Evolutionary conservation across 1,140 invertebrate species (phyloP), one percentile per base, ranked within the genome.

Genomic region (Piezodorus guildinii): DNA sequence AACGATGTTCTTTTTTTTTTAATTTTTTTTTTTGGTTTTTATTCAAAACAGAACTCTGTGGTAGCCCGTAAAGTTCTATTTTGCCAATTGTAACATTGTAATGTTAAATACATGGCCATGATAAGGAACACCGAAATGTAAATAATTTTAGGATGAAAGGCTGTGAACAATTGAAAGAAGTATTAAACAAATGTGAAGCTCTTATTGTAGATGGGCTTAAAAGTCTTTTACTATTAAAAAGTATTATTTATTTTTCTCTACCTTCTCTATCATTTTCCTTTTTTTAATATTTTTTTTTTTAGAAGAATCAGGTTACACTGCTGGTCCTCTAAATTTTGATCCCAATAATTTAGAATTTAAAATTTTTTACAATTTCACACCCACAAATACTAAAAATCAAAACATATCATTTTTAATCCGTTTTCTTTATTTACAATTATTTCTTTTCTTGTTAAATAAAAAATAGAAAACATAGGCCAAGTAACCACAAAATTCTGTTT

Each of bases 261-360:
- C 52, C 52, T 23, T 56, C 23, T 30, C 52, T 23, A 23, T 56
- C 15, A 56, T 23, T 56, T 56, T 56, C 52, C 17, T 56, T 25
- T 39, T 39, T 39, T 39, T n/a, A n/a, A n/a, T n/a, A n/a, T 39
- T 39, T 10, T 39, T 39, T 39, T 10, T 6, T 39, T 39, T 39
- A 39, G 34, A 39, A 39, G 34, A 25, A 56, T 56, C 21, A 15
- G 23, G 16, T 19, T 56, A 23, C 52, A 56, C 15, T 56, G 52
- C 17, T 56, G 25, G 39, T 62, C 60, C 43, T 62, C 45, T 27
- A 16, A 62, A 62, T 46, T 62, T 39, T 44, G 61, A 14, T 30
- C 49, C 43, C 44, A 62, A 43, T 49, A 62, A 39, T 51, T 62
- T 62, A 62, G 30, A 62, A 46, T 44, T 39, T 60, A 30, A 60